phyloP scores from a whole-genome alignment of 2,888 invertebrate genomes.

The Papilio protenor region DNA sequence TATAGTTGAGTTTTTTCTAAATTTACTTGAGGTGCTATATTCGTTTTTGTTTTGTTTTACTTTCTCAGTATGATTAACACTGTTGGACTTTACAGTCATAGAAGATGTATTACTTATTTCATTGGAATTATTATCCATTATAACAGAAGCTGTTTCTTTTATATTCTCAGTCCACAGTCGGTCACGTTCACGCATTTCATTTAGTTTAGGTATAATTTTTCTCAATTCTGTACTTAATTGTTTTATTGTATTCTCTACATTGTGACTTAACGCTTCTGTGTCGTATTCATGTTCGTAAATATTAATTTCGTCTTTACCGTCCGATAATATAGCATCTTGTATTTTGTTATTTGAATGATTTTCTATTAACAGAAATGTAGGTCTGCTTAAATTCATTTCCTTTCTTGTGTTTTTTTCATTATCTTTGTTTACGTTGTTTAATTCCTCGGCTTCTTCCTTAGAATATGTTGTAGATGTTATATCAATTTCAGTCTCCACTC shows the following conservation, averaged over 20 bases:
- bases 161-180: constrained; percentile 69
- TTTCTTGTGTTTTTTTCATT: constrained; percentile 73
- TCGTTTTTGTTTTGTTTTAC: constrained; percentile 37
- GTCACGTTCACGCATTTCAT: constrained; percentile 78
- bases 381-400: constrained; percentile 77
- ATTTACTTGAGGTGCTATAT: constrained; percentile 39
- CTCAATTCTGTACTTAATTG: constrained; percentile 77
- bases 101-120: constrained; percentile 59
- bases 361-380: constrained; percentile 77
- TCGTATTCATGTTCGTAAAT: constrained; percentile 71
- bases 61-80: constrained; percentile 23
- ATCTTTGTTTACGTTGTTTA: constrained; percentile 63
- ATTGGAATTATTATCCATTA: constrained; percentile 74
- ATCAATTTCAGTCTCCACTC: constrained; percentile 56
- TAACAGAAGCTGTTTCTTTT: constrained; percentile 54
- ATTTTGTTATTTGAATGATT: constrained; percentile 75
- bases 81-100: constrained; percentile 7
- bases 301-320: constrained; percentile 83
- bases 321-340: constrained; percentile 85
- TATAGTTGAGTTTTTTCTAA: constrained; percentile 44
- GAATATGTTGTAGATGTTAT: constrained; percentile 48
- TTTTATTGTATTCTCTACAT: constrained; percentile 78
- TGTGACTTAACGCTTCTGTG: constrained; percentile 71
- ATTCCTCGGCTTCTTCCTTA: constrained; percentile 56
- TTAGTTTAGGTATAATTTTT: constrained; percentile 79